A percentile compares a stretch with the other conserved stretches of the same genome.
phyloP scores from a whole-genome alignment of 2,888 invertebrate species.

The Entomobrya multifasciata region DNA sequence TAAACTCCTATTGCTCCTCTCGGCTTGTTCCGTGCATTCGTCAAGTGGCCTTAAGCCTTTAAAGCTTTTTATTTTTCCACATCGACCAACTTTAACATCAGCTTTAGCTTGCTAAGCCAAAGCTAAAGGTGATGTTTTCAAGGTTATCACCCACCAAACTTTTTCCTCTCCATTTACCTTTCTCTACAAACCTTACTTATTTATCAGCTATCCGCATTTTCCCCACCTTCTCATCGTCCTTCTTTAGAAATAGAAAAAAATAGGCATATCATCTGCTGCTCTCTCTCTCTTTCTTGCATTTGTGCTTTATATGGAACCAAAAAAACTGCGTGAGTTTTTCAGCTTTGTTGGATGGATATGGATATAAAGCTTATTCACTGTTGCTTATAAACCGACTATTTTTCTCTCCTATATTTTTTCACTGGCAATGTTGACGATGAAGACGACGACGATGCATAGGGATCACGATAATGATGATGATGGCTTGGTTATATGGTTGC shows the following conservation, averaged over 20 bases:
- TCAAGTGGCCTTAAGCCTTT: constrained; percentile 68
- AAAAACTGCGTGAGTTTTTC: constrained; percentile 53
- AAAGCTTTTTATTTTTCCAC: constrained; percentile 41
- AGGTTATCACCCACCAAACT: background rate
- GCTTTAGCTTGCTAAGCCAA: too few relatives aligned
- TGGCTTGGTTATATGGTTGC: background rate
- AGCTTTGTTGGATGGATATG: background rate
- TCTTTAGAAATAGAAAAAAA: background rate
- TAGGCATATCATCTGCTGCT: constrained; percentile 23
- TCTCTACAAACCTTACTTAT: background rate
- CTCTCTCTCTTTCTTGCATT: background rate
- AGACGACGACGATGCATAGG: background rate
- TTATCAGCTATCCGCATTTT: background rate
- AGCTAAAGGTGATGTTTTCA: background rate
- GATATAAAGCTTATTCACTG: background rate
- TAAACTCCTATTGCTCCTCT: background rate
- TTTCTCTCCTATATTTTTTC: constrained; percentile 4
- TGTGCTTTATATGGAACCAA: constrained; percentile 54
- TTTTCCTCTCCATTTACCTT: background rate
- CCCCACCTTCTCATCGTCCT: background rate
- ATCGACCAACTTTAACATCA: background rate
- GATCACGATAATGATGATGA: background rate
- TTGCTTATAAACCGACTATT: background rate
- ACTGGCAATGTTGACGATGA: constrained; percentile 27
- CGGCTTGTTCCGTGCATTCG: constrained; percentile 71